Base-by-base conservation (phyloP, 2,113 vertebrate species). In the Hydropotes inermis region DNA sequence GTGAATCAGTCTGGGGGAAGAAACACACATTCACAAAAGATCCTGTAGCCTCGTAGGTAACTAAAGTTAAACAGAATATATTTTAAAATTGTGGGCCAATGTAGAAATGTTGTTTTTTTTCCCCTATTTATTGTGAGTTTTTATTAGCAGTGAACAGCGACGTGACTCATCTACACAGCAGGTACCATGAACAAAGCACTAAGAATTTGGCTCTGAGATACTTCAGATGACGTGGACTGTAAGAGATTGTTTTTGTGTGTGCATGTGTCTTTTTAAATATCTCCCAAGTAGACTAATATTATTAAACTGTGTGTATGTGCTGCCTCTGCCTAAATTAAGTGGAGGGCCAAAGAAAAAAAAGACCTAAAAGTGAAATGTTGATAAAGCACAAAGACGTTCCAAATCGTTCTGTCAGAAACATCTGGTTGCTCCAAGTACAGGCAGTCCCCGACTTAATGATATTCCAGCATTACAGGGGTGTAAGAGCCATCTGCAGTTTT, bases 1-100 rank as follows among this genome's bases (percentile, higher is more conserved):
- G 52, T 57, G 64, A 95, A 64, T 92, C 79, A 43, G 3, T 85
- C 84, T 64, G 30, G 58, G 14, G 30, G 10, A 74, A 14, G 7
- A 79, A 17, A 27, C 2, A 82, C 5, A 52, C 30, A 25, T 21
- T 54, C 50, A 36, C 6, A 2, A 52, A 91, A 79, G 9, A 57
- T 60, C 30, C 50, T 58, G 1, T 87, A 85, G 36, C 27, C 6
- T 76, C 6, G 25, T 84, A 96, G 30, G 27, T 82, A 96, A 89
- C 45, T 47, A 60, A 92, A 92, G 12, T 64, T 95, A 47, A 81
- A 25, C 1, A 16, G 21, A 88, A 8, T 74, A 54, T 7, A 4
- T 87, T 74, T 89, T 89, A 93, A 64, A 96, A 58, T 25, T 87
- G 58, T 57, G 30, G 39, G 39, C 17, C 91, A 98, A 14, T 70